These are phyloP conservation scores for Alcis repandata DNA, from an alignment of 2,888 invertebrate species.

Conservation along the genomic window DNA sequence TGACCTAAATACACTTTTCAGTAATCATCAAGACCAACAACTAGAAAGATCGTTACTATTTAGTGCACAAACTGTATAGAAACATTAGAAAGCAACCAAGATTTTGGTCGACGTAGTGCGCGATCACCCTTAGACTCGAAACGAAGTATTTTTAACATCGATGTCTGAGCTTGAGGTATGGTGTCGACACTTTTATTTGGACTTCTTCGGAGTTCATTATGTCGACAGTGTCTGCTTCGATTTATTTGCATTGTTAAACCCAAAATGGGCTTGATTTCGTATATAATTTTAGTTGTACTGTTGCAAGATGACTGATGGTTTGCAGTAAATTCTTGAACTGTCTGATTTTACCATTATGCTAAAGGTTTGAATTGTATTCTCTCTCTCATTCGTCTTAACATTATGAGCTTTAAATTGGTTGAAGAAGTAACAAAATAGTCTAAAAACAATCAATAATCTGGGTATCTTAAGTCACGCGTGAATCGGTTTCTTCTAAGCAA, in stretches of 20 bases:
- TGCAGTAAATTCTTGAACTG: not conserved
- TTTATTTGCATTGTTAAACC: constrained; percentile 25
- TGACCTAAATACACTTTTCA: too few relatives aligned
- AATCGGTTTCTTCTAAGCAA: too few relatives aligned
- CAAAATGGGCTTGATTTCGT: constrained; percentile 14
- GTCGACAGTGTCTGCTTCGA: constrained; percentile 12
- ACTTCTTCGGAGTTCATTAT: constrained; percentile 32
- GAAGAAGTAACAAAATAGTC: too few relatives aligned
- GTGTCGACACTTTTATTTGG: constrained; percentile 45
- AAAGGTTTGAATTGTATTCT: not conserved
- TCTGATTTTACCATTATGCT: not conserved
- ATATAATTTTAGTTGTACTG: not conserved
- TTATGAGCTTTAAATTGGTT: too few relatives aligned
- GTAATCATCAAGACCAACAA: too few relatives aligned
- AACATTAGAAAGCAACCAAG: not conserved
- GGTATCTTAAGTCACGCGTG: too few relatives aligned
- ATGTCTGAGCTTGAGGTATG: constrained; percentile 39
- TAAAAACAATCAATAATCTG: too few relatives aligned
- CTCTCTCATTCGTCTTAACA: not conserved
- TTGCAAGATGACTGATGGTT: constrained; percentile 15
- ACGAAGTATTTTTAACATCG: constrained; percentile 41
- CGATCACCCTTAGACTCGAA: constrained; percentile 1
- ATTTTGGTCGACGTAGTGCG: constrained; percentile 4
- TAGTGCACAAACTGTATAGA: not conserved
- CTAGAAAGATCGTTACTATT: too few relatives aligned